phyloP scores from a whole-genome alignment of 2,797 vertebrate species.

The Sebastes steindachneri region DNA sequence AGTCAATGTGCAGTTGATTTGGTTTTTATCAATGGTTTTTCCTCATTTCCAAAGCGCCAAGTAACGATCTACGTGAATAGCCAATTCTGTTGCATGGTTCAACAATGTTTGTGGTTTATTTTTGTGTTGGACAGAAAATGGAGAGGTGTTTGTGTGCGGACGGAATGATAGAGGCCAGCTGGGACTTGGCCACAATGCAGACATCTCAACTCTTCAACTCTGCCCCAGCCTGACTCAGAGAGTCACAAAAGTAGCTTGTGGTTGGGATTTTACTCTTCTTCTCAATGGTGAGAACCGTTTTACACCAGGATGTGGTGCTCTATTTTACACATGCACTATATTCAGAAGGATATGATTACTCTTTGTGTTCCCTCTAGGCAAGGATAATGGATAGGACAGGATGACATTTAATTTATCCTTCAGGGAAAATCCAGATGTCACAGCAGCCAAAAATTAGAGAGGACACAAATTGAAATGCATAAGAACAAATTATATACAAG shows the following conservation, averaged over 20 bases:
- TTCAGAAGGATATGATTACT: background rate
- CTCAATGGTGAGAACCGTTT: conserved; percentile 83
- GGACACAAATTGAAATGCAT: background rate
- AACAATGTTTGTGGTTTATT: background rate
- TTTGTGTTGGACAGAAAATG: conserved; percentile 75
- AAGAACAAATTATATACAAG: background rate
- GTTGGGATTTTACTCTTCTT: conserved; percentile 94
- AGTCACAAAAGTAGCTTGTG: conserved; percentile 88
- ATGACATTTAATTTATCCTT: background rate
- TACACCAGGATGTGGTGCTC: background rate
- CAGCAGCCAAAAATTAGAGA: background rate
- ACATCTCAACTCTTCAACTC: conserved; percentile 82
- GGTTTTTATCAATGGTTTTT: background rate
- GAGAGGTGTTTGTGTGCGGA: conserved; percentile 90
- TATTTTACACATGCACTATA: background rate
- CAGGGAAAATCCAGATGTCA: background rate
- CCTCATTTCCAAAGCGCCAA: background rate
- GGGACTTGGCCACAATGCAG: conserved; percentile 86
- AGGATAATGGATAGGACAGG: background rate
- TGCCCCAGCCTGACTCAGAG: conserved; percentile 76
- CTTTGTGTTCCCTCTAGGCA: background rate
- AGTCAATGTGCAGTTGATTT: background rate
- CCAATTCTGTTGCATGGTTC: background rate
- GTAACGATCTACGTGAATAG: background rate
- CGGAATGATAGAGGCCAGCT: conserved; percentile 92